phyloP scores from a whole-genome alignment of 2,888 invertebrate genomes.

The Orthosia gothica region DNA sequence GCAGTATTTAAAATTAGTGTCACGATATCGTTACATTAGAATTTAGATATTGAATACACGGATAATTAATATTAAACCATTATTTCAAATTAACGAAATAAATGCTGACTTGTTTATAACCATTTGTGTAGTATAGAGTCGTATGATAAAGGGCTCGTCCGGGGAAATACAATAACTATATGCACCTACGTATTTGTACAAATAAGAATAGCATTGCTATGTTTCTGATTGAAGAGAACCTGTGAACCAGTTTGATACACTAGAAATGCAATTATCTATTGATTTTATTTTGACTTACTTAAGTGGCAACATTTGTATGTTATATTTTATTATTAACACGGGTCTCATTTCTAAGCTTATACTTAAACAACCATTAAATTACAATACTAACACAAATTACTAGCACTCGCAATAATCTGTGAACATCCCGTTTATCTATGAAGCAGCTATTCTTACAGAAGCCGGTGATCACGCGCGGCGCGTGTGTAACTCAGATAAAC shows the following conservation, averaged over 20 bases:
- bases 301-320: neutral
- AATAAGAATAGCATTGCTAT: neutral
- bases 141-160: neutral
- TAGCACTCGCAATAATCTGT: neutral
- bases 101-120: neutral
- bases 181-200: neutral
- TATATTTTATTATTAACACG: neutral
- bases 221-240: neutral
- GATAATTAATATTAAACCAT: too few relatives aligned
- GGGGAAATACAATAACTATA: neutral
- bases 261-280: neutral
- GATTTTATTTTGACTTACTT: too few relatives aligned
- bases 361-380: neutral
- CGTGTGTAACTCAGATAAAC: slow-evolving; percentile 33
- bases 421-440: slow-evolving; percentile 23
- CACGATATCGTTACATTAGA: too few relatives aligned
- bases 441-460: slow-evolving; percentile 28
- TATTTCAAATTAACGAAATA: neutral
- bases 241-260: neutral
- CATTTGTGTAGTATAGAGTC: too few relatives aligned
- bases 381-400: neutral
- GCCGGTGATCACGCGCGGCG: slow-evolving; percentile 34
- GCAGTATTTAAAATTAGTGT: too few relatives aligned
- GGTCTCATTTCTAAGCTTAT: neutral
- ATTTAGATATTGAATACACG: too few relatives aligned